phyloP scores from a whole-genome alignment of 2,113 vertebrate species.

The Aldabrachelys gigantea region DNA sequence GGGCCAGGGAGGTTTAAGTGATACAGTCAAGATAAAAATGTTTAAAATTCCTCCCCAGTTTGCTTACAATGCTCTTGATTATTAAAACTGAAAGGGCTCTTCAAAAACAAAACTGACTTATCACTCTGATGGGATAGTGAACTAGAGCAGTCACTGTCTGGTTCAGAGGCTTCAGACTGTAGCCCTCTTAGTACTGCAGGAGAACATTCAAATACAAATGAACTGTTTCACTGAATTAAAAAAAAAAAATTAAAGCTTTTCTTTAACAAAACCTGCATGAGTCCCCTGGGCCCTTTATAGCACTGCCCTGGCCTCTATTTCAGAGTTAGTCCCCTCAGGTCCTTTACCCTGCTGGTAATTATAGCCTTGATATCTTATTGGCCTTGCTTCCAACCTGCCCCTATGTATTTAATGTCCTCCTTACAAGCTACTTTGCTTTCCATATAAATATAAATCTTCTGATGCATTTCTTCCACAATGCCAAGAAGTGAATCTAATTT shows the following conservation, averaged over 20 bases:
- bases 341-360: neutral
- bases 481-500: neutral
- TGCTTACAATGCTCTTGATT: neutral
- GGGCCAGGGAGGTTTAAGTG: neutral
- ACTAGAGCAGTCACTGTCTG: slow-evolving; percentile 50
- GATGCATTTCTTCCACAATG: neutral
- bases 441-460: neutral
- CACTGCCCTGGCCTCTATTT: neutral
- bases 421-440: neutral
- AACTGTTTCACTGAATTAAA: neutral
- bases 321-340: neutral
- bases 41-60: neutral
- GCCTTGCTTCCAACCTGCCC: neutral
- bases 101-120: neutral
- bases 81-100: neutral
- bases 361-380: neutral
- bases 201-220: neutral
- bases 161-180: neutral
- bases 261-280: neutral
- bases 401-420: neutral
- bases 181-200: neutral
- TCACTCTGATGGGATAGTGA: slow-evolving; percentile 11
- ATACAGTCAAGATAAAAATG: neutral
- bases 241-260: neutral
- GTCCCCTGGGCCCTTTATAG: neutral